Percentiles rank a stretch among this genome's conserved stretches.
Evolutionary conservation across 2,888 invertebrate species (phyloP).

Genomic region (Parascotia fuliginaria): DNA sequence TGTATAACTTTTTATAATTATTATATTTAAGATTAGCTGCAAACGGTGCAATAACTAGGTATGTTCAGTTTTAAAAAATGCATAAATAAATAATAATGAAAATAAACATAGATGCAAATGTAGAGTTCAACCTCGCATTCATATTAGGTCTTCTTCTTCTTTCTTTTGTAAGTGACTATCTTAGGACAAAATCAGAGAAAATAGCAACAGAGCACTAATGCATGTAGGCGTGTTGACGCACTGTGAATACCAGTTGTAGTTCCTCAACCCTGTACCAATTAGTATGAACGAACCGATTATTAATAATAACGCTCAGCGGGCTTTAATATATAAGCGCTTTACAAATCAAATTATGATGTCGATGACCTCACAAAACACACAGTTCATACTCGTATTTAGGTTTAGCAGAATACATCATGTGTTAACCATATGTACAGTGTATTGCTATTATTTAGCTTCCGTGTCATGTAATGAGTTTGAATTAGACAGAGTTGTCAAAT

Average conservation of each 20-base stretch:
- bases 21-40: too few relatives aligned
- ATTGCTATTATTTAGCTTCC: background rate
- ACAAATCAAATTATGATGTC: slow-evolving; percentile 53
- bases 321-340: slow-evolving; percentile 41
- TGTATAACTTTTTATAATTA: too few relatives aligned
- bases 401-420: slow-evolving; percentile 22
- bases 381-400: background rate
- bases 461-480: too few relatives aligned
- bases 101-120: too few relatives aligned
- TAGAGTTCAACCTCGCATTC: too few relatives aligned
- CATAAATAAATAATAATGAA: too few relatives aligned
- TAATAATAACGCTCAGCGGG: slow-evolving; percentile 72
- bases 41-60: too few relatives aligned
- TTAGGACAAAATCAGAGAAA: slow-evolving; percentile 26
- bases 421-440: slow-evolving; percentile 22
- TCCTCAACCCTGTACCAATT: slow-evolving; percentile 10
- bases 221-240: slow-evolving; percentile 34
- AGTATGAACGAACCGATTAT: slow-evolving; percentile 17
- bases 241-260: slow-evolving; percentile 21
- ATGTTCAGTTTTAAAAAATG: too few relatives aligned
- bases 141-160: too few relatives aligned
- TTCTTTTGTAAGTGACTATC: slow-evolving; percentile 12
- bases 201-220: slow-evolving; percentile 20
- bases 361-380: slow-evolving; percentile 46
- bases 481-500: too few relatives aligned